Percentiles rank a stretch among this genome's conserved stretches.
phyloP scores from a whole-genome alignment of 2,888 invertebrate species.

The Buathra laborator region DNA sequence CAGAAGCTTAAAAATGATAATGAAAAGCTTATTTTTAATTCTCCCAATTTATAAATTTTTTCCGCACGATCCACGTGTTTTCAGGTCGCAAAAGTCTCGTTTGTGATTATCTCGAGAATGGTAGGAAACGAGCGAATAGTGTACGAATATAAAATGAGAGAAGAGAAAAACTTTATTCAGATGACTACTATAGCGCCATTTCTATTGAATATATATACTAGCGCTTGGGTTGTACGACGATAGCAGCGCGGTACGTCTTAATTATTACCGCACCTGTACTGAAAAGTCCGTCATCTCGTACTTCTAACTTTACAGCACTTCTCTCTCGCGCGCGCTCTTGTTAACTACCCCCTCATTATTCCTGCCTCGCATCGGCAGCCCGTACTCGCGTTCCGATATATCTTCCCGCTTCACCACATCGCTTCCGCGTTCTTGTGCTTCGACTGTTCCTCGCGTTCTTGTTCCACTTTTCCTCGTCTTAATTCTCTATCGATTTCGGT shows the following conservation, averaged over 20 bases:
- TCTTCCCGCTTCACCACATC: background rate
- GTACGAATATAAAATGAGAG: slow-evolving; percentile 43
- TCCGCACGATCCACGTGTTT: slow-evolving; percentile 12
- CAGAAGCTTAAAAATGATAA: no score
- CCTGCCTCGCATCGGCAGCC: slow-evolving; percentile 64
- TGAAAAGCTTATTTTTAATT: no score
- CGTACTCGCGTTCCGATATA: slow-evolving; percentile 21
- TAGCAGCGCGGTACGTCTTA: slow-evolving; percentile 27
- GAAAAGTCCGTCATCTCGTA: slow-evolving; percentile 38
- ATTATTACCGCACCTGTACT: slow-evolving; percentile 45
- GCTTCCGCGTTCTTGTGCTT: slow-evolving; percentile 12
- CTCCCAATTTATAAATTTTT: background rate
- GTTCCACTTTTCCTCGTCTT: slow-evolving; percentile 26
- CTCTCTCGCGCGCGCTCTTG: slow-evolving; percentile 45
- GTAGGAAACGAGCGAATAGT: slow-evolving; percentile 3
- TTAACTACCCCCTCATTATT: slow-evolving; percentile 73
- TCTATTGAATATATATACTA: slow-evolving; percentile 10
- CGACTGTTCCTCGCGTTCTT: slow-evolving; percentile 1
- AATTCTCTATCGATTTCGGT: slow-evolving; percentile 24
- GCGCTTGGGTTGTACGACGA: background rate
- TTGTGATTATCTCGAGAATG: slow-evolving; percentile 50
- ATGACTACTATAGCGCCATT: slow-evolving; percentile 14
- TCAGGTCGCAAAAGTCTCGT: slow-evolving; percentile 37
- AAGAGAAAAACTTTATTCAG: slow-evolving; percentile 23
- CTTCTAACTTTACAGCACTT: slow-evolving; percentile 53